Base-by-base conservation (phyloP, 2,888 invertebrate species). In the Bruchidius siliquastri region DNA sequence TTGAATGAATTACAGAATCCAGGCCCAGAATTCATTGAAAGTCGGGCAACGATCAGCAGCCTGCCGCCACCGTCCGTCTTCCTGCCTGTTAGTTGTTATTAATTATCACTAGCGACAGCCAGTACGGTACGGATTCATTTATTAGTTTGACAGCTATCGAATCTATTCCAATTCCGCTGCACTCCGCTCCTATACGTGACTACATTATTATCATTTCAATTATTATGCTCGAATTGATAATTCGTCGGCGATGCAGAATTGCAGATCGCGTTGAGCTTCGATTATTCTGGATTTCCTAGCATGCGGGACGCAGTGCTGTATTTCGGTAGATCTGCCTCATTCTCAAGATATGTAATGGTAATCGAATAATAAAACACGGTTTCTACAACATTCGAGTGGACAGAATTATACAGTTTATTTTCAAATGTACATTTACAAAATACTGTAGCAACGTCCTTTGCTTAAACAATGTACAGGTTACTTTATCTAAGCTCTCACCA, bases 161-260 rank as follows among this genome's bases (percentile, higher is more conserved):
- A 49, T 49, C 49, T 49, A 49, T 49, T 49, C 49, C 10, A 1
- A 49, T 49, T 49, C 69, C 69, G 69, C 18, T 18, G 20, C 69
- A 30, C 20, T 69, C 30, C 69, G 22, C 22, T 69, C 22, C 3
- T 69, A n/a, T 69, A 69, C 69, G 69, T 69, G 69, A 69, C 69
- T 74, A 70, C 71, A 77, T 77, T 76, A 77, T 77, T 77, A 77
- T 77, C 77, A 73, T 77, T 77, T 77, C 77, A 77, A 77, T 77
- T 77, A 77, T 76, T 22, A 69, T 69, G 21, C 22, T 26, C 69
- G 69, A 69, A 69, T 69, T 69, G 69, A 69, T 20, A 69, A 69
- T 69, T 26, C 20, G 69, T 18, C 18, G 49, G 49, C 49, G 18
- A 49, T 49, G 49, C 49, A 13, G 18, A 49, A 49, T 49, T 1